Base-by-base conservation (phyloP, 2,888 invertebrate genomes). In the Trimorus sp. region DNA sequence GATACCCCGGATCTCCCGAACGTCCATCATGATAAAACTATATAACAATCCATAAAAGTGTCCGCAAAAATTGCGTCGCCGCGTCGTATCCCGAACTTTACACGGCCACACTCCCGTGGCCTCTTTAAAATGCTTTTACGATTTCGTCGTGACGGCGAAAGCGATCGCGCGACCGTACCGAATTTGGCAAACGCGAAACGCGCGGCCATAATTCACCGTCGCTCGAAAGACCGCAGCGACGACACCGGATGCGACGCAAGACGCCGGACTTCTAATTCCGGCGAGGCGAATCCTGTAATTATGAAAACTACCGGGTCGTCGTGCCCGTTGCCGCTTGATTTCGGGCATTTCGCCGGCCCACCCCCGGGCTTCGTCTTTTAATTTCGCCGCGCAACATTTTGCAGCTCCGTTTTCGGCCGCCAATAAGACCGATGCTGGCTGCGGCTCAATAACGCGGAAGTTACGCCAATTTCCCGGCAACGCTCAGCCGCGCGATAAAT, bases 371-470 rank as follows among this genome's bases (percentile, higher is more conserved):
- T 58, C 12, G 26, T 70, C 63, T 63, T 70, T 70, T 70, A 71
- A 70, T 70, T 71, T 65, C 56, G 15, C 42, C 37, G 45, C 58
- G 45, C 63, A 58, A 49, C 49, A 65, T 16, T 54, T 26, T 26
- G 65, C 74, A 15, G 74, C 56, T 70, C 58, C 78, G 59, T 53
- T 71, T 71, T 71, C 59, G 70, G 38, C 78, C 40, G 40, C 78
- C 70, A 59, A 71, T 71, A 71, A 77, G 70, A 70, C 65, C 78
- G 54, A 65, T 66, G 78, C 63, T 69, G 56, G 76, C 78, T 65
- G 51, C 78, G 65, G 71, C 70, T 78, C 70, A 78, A 78, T 78
- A 78, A 65, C 71, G 59, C 49, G 58, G 59, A 65, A 78, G 70
- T 78, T 66, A 70, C 62, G 63, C 70, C 77, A 77, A 77, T 77